A percentile compares a stretch with the other conserved stretches of the same genome.
These are phyloP conservation scores for Cydia splendana DNA, from an alignment of 1,140 invertebrate genomes.

Conservation along the genomic window DNA sequence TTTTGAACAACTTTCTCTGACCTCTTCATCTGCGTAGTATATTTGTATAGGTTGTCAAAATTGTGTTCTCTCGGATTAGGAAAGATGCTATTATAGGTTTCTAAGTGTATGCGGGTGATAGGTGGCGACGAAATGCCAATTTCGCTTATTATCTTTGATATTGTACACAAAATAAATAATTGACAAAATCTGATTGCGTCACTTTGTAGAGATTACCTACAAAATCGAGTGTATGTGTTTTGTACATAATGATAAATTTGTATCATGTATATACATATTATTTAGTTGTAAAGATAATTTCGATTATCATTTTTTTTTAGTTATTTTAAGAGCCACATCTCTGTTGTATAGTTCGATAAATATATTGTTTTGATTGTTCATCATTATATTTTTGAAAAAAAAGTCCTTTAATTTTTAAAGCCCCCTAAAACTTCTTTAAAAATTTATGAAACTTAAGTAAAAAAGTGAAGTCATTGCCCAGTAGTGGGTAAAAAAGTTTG, in stretches of 20 bases:
- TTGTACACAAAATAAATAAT: conserved; percentile 5
- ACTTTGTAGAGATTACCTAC: conserved; percentile 12
- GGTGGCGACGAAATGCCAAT: neutral
- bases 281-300: conserved; percentile 32
- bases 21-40: conserved; percentile 2
- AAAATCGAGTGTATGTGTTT: conserved; percentile 18
- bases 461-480: too few relatives aligned
- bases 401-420: conserved; percentile 36
- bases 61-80: conserved; percentile 17
- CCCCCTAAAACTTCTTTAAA: too few relatives aligned
- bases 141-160: conserved; percentile 14
- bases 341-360: conserved; percentile 78
- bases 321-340: conserved; percentile 60
- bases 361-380: conserved; percentile 76
- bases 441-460: too few relatives aligned
- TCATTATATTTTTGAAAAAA: conserved; percentile 74
- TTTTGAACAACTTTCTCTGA: neutral
- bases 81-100: conserved; percentile 13
- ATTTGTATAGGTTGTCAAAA: conserved; percentile 21
- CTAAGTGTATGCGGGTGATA: neutral
- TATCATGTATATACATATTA: conserved; percentile 31
- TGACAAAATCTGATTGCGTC: neutral
- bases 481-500: too few relatives aligned
- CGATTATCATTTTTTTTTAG: conserved; percentile 33
- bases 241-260: conserved; percentile 23